A percentile compares a stretch with the other conserved stretches of the same genome.
These are phyloP conservation scores for Cololabis saira DNA, from an alignment of 2,113 vertebrate species.

Conservation along the genomic window DNA sequence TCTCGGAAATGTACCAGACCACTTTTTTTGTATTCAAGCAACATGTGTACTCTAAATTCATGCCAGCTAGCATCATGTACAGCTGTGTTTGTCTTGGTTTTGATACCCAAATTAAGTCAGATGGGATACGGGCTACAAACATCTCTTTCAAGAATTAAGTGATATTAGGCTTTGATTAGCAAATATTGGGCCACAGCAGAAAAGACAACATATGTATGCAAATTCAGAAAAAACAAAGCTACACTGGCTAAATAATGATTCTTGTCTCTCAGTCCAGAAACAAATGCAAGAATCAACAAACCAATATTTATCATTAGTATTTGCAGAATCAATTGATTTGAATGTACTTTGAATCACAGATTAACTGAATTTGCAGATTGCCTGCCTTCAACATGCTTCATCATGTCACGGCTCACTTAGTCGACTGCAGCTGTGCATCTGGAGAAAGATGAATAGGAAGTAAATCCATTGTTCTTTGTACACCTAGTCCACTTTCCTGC, in stretches of 20 bases:
- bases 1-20: slow-evolving; percentile 30
- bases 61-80: slow-evolving; percentile 21
- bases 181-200: slow-evolving; percentile 41
- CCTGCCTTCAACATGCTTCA: slow-evolving; percentile 20
- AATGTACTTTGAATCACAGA: slow-evolving; percentile 49
- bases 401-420: slow-evolving; percentile 25
- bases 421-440: slow-evolving; percentile 6
- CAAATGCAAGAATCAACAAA: slow-evolving; percentile 57
- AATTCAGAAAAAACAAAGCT: slow-evolving; percentile 55
- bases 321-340: slow-evolving; percentile 56
- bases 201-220: slow-evolving; percentile 53
- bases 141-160: slow-evolving; percentile 54
- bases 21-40: slow-evolving; percentile 35
- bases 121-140: slow-evolving; percentile 28
- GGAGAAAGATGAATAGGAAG: slow-evolving; percentile 14
- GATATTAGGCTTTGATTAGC: slow-evolving; percentile 51
- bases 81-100: slow-evolving; percentile 45
- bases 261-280: slow-evolving; percentile 33
- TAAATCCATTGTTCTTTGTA: slow-evolving; percentile 22
- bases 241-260: slow-evolving; percentile 26
- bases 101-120: slow-evolving; percentile 45
- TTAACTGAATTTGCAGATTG: slow-evolving; percentile 19
- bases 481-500: slow-evolving; percentile 21
- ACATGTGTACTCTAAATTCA: slow-evolving; percentile 36
- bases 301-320: slow-evolving; percentile 61